Evolutionary conservation across 2,888 invertebrate genomes (phyloP).

Genomic region (Conus canariensis): DNA sequence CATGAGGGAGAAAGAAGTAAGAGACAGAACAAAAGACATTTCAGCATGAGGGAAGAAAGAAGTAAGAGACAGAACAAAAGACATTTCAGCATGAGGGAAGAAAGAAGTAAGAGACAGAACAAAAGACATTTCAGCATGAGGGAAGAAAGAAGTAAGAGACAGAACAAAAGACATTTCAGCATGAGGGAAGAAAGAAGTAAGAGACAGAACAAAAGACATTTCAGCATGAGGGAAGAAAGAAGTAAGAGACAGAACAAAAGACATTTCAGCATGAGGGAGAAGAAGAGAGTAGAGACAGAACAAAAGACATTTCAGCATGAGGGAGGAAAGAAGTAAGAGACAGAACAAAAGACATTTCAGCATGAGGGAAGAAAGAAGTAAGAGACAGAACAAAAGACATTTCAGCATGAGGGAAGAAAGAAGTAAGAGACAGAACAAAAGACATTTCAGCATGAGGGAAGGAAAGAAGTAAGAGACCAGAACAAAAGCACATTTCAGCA

Average conservation of each 20-base stretch:
- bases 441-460: background rate
- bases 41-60: background rate
- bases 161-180: background rate
- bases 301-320: background rate
- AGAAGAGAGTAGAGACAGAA: background rate
- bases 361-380: background rate
- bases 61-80: background rate
- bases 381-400: background rate
- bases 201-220: background rate
- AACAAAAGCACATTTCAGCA: background rate
- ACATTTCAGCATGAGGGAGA: background rate
- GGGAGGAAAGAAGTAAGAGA: background rate
- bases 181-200: background rate
- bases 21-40: background rate
- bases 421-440: background rate
- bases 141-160: background rate
- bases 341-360: background rate
- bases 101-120: background rate
- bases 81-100: background rate
- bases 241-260: background rate
- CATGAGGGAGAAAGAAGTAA: background rate
- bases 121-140: background rate
- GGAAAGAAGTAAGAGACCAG: background rate
- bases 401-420: background rate
- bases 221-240: background rate